These are phyloP conservation scores for Prionailurus bengalensis DNA, from an alignment of 2,113 vertebrate species.

Conservation along the genomic window DNA sequence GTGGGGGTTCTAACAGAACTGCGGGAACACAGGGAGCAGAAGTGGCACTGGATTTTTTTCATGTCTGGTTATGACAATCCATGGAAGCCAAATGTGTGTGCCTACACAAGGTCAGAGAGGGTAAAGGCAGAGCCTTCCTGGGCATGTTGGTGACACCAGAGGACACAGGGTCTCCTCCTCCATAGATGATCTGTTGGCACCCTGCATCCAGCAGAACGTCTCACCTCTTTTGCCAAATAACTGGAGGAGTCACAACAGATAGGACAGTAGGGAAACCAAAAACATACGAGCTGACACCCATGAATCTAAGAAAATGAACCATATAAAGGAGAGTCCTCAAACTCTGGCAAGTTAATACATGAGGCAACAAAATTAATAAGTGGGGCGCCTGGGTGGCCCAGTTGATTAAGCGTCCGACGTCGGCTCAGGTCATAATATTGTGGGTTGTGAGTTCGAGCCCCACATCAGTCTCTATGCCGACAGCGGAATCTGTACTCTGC, in stretches of 20 bases:
- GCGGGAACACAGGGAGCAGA: background rate
- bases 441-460: too few species aligned
- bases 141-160: background rate
- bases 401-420: too few species aligned
- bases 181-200: background rate
- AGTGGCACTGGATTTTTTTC: background rate
- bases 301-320: background rate
- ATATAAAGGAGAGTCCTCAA: background rate
- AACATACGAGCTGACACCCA: background rate
- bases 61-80: background rate
- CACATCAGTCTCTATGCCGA: too few species aligned
- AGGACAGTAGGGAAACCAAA: background rate
- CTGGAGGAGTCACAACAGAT: too few species aligned
- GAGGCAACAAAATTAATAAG: background rate
- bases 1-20: background rate
- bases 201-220: background rate
- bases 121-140: background rate
- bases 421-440: too few species aligned
- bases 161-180: background rate
- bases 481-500: too few species aligned
- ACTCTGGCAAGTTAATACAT: background rate
- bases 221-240: background rate
- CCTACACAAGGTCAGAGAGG: background rate
- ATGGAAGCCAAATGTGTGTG: background rate
- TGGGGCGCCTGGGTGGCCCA: too few species aligned